Evolutionary conservation across 2,888 invertebrate genomes (phyloP), one percentile per base, ranked within the genome.

Genomic region (Drosophila infuscata): DNA sequence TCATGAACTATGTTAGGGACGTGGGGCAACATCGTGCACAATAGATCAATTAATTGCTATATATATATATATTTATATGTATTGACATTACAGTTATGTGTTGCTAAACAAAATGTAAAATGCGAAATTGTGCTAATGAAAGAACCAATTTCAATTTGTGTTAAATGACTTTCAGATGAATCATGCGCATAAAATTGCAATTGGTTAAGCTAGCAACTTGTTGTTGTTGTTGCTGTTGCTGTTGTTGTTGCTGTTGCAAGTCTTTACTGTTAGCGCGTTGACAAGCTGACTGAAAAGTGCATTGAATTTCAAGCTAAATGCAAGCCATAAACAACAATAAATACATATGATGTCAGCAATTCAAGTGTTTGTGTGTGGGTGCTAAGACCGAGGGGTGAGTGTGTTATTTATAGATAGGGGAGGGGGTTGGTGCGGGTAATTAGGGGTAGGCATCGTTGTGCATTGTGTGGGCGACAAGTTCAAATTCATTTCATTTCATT

Each of bases 211-310:
- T 67, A 7, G 29, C 20, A 7, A 25, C 33, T 32, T 56, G 20
- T 33, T 17, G 17, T 20, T 51, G 33, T n/a, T n/a, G 41, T 33
- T 17, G 17, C 20, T 51, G 33, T n/a, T n/a, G 41, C 17, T 33
- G 33, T 1, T 51, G 3, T n/a, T 12, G 12, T 6, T 36, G 52
- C 20, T 15, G 33, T 20, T 33, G 53, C 25, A 33, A 38, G 25
- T 65, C 53, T 79, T 87, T 73, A 89, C 89, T 76, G 85, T 77
- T 82, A 84, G 54, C 64, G 57, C 66, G 66, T 36, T 74, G 57
- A 86, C 79, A 71, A 81, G 74, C 81, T 81, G 81, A 76, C 90
- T 86, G 83, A 70, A 79, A 88, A 88, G 83, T 89, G 89, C 90
- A 85, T 85, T 73, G 72, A 66, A 73, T 74, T 82, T 81, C 79